These are phyloP conservation scores for Crepidodera aurea DNA, from an alignment of 2,888 invertebrate species.

Conservation along the genomic window DNA sequence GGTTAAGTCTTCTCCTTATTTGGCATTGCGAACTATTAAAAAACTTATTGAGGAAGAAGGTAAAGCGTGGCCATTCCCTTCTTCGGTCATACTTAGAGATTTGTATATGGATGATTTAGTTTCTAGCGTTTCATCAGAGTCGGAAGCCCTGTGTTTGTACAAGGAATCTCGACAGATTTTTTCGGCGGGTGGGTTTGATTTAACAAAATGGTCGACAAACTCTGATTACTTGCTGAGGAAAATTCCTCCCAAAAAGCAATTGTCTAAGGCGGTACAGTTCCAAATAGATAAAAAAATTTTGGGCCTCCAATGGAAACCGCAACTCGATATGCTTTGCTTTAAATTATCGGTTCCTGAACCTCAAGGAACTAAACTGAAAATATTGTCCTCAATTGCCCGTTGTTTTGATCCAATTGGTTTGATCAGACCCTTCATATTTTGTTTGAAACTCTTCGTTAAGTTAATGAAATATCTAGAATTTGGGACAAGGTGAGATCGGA, in stretches of 20 bases:
- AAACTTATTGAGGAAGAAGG: background rate
- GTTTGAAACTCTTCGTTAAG: slow-evolving; percentile 13
- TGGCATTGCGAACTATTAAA: slow-evolving; percentile 12
- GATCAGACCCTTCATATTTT: slow-evolving; percentile 16
- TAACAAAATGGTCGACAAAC: slow-evolving; percentile 21
- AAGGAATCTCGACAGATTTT: slow-evolving; percentile 12
- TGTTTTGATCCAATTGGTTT: slow-evolving; percentile 20
- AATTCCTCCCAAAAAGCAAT: background rate
- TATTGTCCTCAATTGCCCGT: slow-evolving; percentile 17
- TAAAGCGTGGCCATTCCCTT: slow-evolving; percentile 6
- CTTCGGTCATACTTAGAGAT: background rate
- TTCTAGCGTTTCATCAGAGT: background rate
- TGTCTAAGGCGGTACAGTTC: background rate
- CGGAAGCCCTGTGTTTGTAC: slow-evolving; percentile 8
- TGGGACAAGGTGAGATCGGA: too few relatives aligned
- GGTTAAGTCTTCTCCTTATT: slow-evolving; percentile 19
- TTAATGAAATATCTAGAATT: slow-evolving; percentile 9
- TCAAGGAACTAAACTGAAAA: slow-evolving; percentile 6
- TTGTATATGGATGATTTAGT: slow-evolving; percentile 10
- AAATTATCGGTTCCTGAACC: background rate
- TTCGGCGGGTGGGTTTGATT: slow-evolving; percentile 14
- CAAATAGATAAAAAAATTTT: slow-evolving; percentile 17
- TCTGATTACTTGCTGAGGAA: background rate
- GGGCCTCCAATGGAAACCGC: slow-evolving; percentile 23
- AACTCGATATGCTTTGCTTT: slow-evolving; percentile 14